Evolutionary conservation across 2,113 vertebrate species (phyloP), one percentile per base, ranked within the genome.

Genomic region (Heterochromis multidens): DNA sequence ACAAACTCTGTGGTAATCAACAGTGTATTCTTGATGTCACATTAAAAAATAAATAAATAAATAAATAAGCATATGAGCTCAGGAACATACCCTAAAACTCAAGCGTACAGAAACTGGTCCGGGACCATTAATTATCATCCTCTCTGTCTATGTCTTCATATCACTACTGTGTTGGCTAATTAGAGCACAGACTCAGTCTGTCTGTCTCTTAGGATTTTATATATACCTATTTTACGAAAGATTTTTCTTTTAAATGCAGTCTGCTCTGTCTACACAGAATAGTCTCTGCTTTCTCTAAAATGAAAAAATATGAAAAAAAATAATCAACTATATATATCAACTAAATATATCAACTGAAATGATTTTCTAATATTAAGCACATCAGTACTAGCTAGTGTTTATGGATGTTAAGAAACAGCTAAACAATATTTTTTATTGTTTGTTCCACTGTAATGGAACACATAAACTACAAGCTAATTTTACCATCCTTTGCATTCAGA

Each of bases 1-100:
- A 86, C 84, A 57, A 86, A 56, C 56, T 37, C 52, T 4, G n/a
- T 17, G 62, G 62, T 52, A 63, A 82, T 61, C 2, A 37, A 52
- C 49, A 37, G n/a, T n/a, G n/a, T n/a, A n/a, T n/a, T n/a, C n/a
- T n/a, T n/a, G n/a, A n/a, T n/a, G n/a, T n/a, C n/a, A n/a, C n/a
- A n/a, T n/a, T n/a, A n/a, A n/a, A n/a, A n/a, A n/a, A n/a, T n/a
- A n/a, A n/a, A n/a, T n/a, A n/a, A n/a, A 37, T 11, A 63, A 65
- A 19, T 8, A 37, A 16, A 2, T 7, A 52, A 7, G 4, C 46
- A 12, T 1, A 17, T 49, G 46, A 54, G 19, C 67, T 52, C 29
- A 8, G 9, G 43, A 72, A 72, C 16, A 29, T 29, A 13, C 29
- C 19, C 31, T 72, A 49, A 31, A 52, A 67, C 9, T 25, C n/a